phyloP scores from a whole-genome alignment of 2,113 vertebrate genomes.

The Heterocephalus glaber region DNA sequence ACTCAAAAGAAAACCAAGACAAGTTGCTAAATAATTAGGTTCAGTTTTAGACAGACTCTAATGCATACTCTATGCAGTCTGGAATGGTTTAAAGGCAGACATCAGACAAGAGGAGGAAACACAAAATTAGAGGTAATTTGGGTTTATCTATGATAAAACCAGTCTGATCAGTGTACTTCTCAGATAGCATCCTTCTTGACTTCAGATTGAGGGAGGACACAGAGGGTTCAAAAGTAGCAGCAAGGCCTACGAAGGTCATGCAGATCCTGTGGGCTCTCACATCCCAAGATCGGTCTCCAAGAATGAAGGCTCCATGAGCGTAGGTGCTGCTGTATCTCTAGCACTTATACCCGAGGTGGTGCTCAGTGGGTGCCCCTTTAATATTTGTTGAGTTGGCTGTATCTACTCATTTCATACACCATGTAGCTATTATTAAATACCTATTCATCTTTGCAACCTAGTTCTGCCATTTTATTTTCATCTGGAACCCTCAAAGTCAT shows the following conservation, averaged over 20 bases:
- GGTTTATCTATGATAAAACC: conserved; percentile 46
- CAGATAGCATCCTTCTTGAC: background rate
- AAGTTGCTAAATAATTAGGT: conserved; percentile 58
- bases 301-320: background rate
- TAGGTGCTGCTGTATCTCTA: rapidly evolving
- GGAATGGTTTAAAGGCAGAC: background rate
- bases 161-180: background rate
- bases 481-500: background rate
- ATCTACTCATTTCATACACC: background rate
- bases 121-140: background rate
- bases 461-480: background rate
- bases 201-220: background rate
- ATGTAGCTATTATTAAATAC: background rate
- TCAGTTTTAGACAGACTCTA: conserved; percentile 49
- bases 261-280: background rate
- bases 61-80: background rate
- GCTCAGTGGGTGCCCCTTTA: background rate
- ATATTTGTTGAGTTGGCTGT: background rate
- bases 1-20: conserved; percentile 51
- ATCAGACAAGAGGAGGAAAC: background rate
- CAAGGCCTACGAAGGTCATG: background rate
- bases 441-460: background rate
- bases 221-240: background rate
- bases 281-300: background rate
- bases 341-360: background rate